Conservation (phyloP, 2,797 vertebrate species). For the Pseudomugil tenellus region DNA sequence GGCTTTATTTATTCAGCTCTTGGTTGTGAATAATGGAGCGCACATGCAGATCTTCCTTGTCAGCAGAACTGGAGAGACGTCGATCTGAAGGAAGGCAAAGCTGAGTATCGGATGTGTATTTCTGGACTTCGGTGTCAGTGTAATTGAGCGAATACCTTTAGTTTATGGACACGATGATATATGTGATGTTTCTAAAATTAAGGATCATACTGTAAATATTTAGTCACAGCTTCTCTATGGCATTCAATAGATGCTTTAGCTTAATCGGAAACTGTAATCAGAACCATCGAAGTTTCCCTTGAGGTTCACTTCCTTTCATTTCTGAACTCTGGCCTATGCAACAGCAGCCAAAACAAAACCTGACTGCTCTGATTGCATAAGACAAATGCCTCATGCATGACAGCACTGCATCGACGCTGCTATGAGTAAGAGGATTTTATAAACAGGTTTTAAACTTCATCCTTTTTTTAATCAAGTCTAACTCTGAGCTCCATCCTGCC, state of each 20-base stretch:
- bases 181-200: constrained; percentile 55
- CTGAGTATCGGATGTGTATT: constrained; percentile 18
- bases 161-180: constrained; percentile 23
- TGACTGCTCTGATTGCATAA: constrained; percentile 57
- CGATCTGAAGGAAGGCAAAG: constrained; percentile 13
- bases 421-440: constrained; percentile 58
- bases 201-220: constrained; percentile 6
- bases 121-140: constrained; percentile 7
- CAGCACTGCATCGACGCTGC: constrained; percentile 27
- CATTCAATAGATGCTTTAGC: constrained; percentile 30
- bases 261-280: constrained; percentile 32
- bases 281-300: constrained; percentile 1
- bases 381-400: constrained; percentile 29
- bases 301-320: constrained; percentile 22
- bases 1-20: constrained; percentile 68
- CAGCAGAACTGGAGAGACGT: constrained; percentile 15
- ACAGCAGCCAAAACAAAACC: constrained; percentile 57
- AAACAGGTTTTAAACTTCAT: constrained; percentile 40
- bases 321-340: constrained; percentile 49
- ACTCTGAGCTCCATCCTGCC: constrained; percentile 25
- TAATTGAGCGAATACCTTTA: constrained; percentile 12
- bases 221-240: constrained; percentile 31
- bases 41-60: constrained; percentile 31
- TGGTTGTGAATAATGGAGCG: constrained; percentile 60
- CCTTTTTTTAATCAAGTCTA: constrained; percentile 25